phyloP scores from a whole-genome alignment of 2,797 vertebrate species.

The Kryptopterus vitreolus region DNA sequence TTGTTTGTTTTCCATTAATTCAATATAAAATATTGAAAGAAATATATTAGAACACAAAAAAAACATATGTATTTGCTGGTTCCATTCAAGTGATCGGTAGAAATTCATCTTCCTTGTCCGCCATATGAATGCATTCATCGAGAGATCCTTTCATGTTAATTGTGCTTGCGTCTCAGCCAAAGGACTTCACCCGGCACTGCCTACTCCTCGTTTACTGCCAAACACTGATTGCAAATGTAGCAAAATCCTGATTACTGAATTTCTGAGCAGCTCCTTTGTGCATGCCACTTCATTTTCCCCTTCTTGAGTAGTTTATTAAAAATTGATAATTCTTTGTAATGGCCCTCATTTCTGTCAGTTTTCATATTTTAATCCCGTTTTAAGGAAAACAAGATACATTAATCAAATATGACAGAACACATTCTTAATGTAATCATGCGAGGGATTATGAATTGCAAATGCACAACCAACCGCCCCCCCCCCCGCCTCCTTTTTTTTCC shows the following conservation, averaged over 20 bases:
- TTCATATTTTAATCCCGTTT: conserved; percentile 90
- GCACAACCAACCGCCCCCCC: conserved; percentile 62
- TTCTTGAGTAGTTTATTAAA: conserved; percentile 84
- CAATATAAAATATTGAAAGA: no score
- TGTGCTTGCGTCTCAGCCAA: conserved; percentile 65
- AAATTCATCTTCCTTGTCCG: conserved; percentile 64
- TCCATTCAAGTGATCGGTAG: conserved; percentile 54
- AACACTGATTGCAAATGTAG: conserved; percentile 75
- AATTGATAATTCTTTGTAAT: conserved; percentile 88
- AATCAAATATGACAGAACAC: conserved; percentile 97
- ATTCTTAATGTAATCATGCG: conserved; percentile 95
- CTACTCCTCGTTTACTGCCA: conserved; percentile 61
- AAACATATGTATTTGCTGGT: not conserved
- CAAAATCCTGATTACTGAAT: conserved; percentile 75
- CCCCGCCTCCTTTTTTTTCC: no score
- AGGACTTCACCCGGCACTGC: conserved; percentile 63
- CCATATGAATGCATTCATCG: conserved; percentile 66
- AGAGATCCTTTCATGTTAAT: conserved; percentile 72
- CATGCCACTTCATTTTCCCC: conserved; percentile 67
- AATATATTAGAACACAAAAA: no score
- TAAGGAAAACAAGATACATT: conserved; percentile 93
- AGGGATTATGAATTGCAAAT: conserved; percentile 99
- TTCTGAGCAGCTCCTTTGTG: conserved; percentile 67
- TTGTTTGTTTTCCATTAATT: no score
- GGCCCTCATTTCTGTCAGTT: conserved; percentile 92